Percentiles rank a stretch among this genome's conserved stretches.
These are phyloP conservation scores for Mystacides longicornis DNA, from an alignment of 2,888 invertebrate species.

Conservation along the genomic window DNA sequence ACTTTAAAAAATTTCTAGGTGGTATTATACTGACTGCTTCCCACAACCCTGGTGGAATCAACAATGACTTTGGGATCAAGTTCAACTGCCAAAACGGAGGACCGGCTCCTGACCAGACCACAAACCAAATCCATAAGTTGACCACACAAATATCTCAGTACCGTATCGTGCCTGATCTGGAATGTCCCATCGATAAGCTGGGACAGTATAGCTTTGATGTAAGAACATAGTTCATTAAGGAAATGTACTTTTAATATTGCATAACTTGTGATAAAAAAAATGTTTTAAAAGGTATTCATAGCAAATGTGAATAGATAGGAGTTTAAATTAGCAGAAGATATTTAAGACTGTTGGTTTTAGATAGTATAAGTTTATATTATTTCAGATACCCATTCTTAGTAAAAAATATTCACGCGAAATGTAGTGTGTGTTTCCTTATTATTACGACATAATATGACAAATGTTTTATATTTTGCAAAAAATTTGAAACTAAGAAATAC, in stretches of 20 bases:
- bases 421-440: too few species aligned
- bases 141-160: constrained; percentile 74
- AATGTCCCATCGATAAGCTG: constrained; percentile 66
- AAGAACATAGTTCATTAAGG: background rate
- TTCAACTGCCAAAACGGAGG: constrained; percentile 97
- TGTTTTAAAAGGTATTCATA: background rate
- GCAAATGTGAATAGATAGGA: too few species aligned
- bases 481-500: too few species aligned
- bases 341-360: too few species aligned
- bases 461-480: too few species aligned
- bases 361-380: too few species aligned
- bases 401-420: too few species aligned
- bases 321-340: too few species aligned
- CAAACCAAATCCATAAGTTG: constrained; percentile 78
- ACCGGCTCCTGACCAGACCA: constrained; percentile 87
- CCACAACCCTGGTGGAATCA: constrained; percentile 97
- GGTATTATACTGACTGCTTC: constrained; percentile 97
- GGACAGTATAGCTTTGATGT: constrained; percentile 38
- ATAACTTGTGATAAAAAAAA: background rate
- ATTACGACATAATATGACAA: too few species aligned
- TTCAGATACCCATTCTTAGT: too few species aligned
- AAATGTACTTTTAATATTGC: background rate
- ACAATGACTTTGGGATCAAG: constrained; percentile 98
- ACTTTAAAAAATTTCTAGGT: constrained; percentile 46
- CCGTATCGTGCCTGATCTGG: constrained; percentile 68